phyloP scores from a whole-genome alignment of 30 jellyfish, hydroid and myxozoan species.

The Sanderia malayensis region DNA sequence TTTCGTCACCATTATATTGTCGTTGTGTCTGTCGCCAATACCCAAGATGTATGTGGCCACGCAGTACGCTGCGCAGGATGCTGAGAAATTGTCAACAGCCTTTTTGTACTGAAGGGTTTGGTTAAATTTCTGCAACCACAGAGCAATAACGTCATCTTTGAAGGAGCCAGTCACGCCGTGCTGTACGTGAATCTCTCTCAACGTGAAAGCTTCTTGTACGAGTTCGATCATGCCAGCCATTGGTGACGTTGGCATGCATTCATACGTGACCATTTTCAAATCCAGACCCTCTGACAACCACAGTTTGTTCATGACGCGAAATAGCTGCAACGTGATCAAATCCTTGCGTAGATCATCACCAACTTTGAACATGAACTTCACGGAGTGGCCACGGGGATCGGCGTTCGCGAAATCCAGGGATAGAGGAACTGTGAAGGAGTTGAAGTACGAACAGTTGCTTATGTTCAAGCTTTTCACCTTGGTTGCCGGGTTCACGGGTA shows the following conservation, averaged over 20 bases:
- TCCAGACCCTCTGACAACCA: conserved; percentile 93
- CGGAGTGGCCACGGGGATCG: conserved; percentile 74
- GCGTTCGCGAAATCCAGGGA: conserved; percentile 67
- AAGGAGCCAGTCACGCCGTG: conserved; percentile 97
- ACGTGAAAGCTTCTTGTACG: conserved; percentile 74
- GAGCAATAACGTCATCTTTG: conserved; percentile 79
- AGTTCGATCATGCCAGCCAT: conserved; percentile 82
- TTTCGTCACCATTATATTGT: conserved; percentile 88
- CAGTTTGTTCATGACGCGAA: conserved; percentile 81
- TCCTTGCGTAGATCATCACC: conserved; percentile 96
- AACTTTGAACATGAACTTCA: conserved; percentile 79
- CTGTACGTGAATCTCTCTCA: conserved; percentile 91
- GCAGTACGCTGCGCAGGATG: conserved; percentile 97
- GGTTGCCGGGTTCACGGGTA: conserved; percentile 82
- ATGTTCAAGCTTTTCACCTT: conserved; percentile 39
- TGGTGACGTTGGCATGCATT: conserved; percentile 93
- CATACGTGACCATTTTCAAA: conserved; percentile 71
- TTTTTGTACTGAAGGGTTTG: conserved; percentile 56
- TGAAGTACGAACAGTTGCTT: conserved; percentile 74
- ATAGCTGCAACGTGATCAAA: conserved; percentile 81
- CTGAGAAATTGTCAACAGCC: conserved; percentile 90
- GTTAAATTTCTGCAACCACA: conserved; percentile 91
- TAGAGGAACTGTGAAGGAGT: conserved; percentile 82
- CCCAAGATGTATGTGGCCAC: conserved; percentile 96
- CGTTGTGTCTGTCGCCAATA: conserved; percentile 98